Evolutionary conservation across 2,113 vertebrate species (phyloP).

Genomic region (Collichthys lucidus): DNA sequence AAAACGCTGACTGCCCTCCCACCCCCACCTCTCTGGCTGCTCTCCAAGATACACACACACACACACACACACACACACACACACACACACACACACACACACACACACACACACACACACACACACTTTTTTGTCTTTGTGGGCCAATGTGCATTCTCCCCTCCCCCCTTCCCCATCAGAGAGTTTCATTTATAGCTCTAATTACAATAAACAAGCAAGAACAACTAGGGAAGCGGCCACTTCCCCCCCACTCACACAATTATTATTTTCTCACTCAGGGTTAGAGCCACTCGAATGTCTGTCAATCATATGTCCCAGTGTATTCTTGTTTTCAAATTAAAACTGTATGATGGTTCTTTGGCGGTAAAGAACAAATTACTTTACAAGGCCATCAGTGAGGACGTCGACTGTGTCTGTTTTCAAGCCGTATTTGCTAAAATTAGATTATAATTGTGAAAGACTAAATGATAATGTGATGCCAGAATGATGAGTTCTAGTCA

Average conservation of each 20-base stretch:
- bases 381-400: neutral
- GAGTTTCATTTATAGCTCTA: conserved; percentile 72
- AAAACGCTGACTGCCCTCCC: conserved; percentile 83
- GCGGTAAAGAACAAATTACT: neutral
- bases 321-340: neutral
- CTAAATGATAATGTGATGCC: neutral
- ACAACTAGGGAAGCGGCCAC: conserved; percentile 33
- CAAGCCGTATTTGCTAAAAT: neutral
- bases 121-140: conserved; percentile 59
- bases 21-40: conserved; percentile 69
- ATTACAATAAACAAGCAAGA: conserved; percentile 74
- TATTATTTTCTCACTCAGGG: conserved; percentile 10
- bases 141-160: conserved; percentile 52
- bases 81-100: conserved; percentile 63
- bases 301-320: conserved; percentile 2
- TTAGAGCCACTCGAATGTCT: neutral
- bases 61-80: conserved; percentile 57
- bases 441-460: neutral
- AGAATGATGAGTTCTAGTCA: neutral
- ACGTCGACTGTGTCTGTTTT: neutral
- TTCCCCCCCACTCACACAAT: neutral
- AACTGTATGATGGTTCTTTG: neutral
- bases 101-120: conserved; percentile 61
- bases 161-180: conserved; percentile 53
- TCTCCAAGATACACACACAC: conserved; percentile 71